phyloP scores from a whole-genome alignment of 2,797 vertebrate genomes.

The Acanthurus tractus region DNA sequence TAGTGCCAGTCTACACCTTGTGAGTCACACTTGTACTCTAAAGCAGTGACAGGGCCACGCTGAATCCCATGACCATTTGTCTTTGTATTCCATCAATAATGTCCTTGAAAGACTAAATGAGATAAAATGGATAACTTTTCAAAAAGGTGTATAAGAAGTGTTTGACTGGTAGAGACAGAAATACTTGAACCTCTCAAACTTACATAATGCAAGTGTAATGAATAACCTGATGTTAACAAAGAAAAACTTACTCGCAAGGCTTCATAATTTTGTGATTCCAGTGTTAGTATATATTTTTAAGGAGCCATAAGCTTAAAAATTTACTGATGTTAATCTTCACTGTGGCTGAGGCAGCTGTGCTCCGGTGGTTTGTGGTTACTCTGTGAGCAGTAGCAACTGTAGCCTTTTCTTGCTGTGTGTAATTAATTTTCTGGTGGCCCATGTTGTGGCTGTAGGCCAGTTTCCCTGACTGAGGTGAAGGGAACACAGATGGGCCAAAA shows the following conservation, averaged over 20 bases:
- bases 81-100: too few species aligned
- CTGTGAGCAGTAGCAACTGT: background rate
- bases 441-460: constrained; percentile 54
- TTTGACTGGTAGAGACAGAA: too few species aligned
- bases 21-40: too few species aligned
- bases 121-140: too few species aligned
- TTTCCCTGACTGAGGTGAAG: constrained; percentile 40
- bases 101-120: too few species aligned
- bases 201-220: background rate
- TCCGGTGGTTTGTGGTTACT: background rate
- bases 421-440: constrained; percentile 66
- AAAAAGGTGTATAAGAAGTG: too few species aligned
- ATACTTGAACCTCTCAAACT: background rate
- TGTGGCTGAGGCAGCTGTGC: background rate
- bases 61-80: too few species aligned
- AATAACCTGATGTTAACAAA: background rate
- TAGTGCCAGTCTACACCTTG: too few species aligned
- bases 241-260: background rate
- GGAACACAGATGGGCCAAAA: constrained; percentile 69
- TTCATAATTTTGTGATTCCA: background rate
- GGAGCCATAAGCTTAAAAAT: background rate
- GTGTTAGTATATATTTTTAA: background rate
- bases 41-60: too few species aligned
- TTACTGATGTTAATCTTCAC: background rate
- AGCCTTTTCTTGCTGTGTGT: constrained; percentile 20